Evolutionary conservation across 2,888 invertebrate species (phyloP).

Genomic region (Sarcophaga carnaria): DNA sequence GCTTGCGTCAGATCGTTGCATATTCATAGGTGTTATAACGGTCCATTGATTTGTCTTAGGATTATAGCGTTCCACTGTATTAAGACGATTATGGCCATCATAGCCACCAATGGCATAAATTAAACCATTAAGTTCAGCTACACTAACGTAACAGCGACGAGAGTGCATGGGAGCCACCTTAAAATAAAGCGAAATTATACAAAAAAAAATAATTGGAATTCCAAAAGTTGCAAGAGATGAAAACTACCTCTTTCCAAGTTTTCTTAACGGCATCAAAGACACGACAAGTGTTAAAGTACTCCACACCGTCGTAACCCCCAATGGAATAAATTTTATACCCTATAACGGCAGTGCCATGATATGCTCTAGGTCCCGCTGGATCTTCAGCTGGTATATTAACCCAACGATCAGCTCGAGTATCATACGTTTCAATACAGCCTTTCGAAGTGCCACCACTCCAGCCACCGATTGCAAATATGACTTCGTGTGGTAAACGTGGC

Average conservation of each 20-base stretch:
- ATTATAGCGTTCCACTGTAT: slow-evolving; percentile 93
- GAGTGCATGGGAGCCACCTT: slow-evolving; percentile 94
- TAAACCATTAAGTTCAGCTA: slow-evolving; percentile 88
- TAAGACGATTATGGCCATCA: slow-evolving; percentile 92
- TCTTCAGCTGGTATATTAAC: slow-evolving; percentile 87
- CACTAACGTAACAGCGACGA: slow-evolving; percentile 93
- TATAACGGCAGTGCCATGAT: slow-evolving; percentile 95
- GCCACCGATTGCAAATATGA: slow-evolving; percentile 92
- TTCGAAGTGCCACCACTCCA: slow-evolving; percentile 86
- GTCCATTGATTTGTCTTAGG: slow-evolving; percentile 94
- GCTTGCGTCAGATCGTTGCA: slow-evolving; percentile 94
- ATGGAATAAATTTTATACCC: slow-evolving; percentile 93
- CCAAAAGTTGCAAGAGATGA: not conserved
- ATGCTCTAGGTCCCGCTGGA: slow-evolving; percentile 92
- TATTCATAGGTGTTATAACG: slow-evolving; percentile 93
- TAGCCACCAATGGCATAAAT: slow-evolving; percentile 95
- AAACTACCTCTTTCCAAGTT: slow-evolving; percentile 88
- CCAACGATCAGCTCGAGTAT: slow-evolving; percentile 95
- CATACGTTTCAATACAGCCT: slow-evolving; percentile 92
- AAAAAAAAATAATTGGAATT: slow-evolving; percentile 18
- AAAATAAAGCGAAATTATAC: not conserved
- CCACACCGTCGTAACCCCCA: slow-evolving; percentile 94
- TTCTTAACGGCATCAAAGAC: slow-evolving; percentile 94
- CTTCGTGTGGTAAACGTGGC: slow-evolving; percentile 93
- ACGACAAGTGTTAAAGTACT: slow-evolving; percentile 92